Percentiles rank a stretch among this genome's conserved stretches.
These are phyloP conservation scores for Fulica atra DNA, from an alignment of 2,113 vertebrate genomes.

Conservation along the genomic window DNA sequence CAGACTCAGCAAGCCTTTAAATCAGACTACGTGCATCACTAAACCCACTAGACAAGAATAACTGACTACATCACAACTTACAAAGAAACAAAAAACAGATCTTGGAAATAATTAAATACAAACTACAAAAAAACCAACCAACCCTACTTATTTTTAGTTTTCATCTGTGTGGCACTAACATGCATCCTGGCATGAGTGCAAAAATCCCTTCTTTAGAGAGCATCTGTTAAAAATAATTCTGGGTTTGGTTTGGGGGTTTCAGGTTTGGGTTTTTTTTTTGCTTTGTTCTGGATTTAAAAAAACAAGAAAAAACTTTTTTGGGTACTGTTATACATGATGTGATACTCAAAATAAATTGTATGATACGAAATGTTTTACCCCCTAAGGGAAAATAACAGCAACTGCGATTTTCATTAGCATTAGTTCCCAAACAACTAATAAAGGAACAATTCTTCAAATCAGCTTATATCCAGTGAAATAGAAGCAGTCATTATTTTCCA, in stretches of 20 bases:
- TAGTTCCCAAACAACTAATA: conserved; percentile 6
- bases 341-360: background rate
- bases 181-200: background rate
- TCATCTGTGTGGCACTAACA: background rate
- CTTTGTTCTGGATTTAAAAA: background rate
- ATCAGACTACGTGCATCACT: background rate
- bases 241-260: background rate
- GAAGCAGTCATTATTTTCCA: background rate
- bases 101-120: background rate
- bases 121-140: background rate
- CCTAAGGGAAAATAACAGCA: background rate
- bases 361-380: background rate
- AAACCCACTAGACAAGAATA: background rate
- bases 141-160: background rate
- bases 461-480: background rate
- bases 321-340: background rate
- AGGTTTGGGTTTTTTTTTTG: background rate
- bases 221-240: background rate
- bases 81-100: background rate
- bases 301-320: background rate
- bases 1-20: background rate
- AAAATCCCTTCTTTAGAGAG: background rate
- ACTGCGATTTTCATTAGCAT: background rate
- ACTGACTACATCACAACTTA: background rate
- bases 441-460: background rate